Percentiles rank a stretch among this genome's conserved stretches.
Conservation (phyloP, 2,113 vertebrate genomes). For the Rhizomys pruinosus region DNA sequence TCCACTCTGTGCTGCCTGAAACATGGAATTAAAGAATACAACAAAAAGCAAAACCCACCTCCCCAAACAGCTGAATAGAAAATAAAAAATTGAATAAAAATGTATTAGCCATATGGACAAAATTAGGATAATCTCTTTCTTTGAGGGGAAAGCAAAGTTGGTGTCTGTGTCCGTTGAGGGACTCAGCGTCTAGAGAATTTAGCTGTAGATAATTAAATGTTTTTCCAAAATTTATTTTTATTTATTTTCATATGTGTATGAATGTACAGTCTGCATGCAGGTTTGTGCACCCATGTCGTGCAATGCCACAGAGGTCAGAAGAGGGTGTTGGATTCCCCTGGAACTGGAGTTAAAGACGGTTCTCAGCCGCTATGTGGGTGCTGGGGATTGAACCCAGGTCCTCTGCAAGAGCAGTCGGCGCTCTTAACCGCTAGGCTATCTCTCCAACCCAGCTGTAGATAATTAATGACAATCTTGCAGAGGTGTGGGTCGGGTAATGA, state of each 20-base stretch:
- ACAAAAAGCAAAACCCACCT: too few relatives aligned
- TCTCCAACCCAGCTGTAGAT: not conserved
- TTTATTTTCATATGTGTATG: too few relatives aligned
- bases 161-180: not conserved
- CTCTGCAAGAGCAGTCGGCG: too few relatives aligned
- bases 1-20: not conserved
- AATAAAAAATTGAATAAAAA: conserved; percentile 33
- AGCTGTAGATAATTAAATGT: not conserved
- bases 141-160: not conserved
- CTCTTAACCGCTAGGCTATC: too few relatives aligned
- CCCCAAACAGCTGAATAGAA: not conserved
- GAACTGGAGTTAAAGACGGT: too few relatives aligned
- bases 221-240: too few relatives aligned
- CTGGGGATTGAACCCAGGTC: too few relatives aligned
- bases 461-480: not conserved
- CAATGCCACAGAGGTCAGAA: too few relatives aligned
- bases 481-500: not conserved
- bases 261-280: too few relatives aligned
- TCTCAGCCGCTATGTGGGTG: too few relatives aligned
- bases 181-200: not conserved
- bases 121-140: not conserved
- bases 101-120: conserved; percentile 2
- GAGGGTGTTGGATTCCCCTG: too few relatives aligned
- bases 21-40: not conserved
- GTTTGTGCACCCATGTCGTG: too few relatives aligned